Evolutionary conservation across 2,113 vertebrate species (phyloP).

Genomic region (Aspiorhynchus laticeps): DNA sequence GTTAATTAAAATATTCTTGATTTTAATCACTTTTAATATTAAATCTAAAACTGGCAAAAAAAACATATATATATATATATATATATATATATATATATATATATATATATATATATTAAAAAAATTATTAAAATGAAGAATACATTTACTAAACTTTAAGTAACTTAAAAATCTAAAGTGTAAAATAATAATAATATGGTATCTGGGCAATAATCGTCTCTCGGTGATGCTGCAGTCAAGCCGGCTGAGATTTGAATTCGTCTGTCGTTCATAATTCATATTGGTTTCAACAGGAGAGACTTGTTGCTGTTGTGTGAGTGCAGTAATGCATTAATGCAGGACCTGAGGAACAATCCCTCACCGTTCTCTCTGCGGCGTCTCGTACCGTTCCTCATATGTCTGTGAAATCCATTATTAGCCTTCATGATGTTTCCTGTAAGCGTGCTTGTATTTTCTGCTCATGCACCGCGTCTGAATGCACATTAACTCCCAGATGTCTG

Average conservation of each 20-base stretch:
- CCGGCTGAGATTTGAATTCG: not conserved
- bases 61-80: too few species aligned
- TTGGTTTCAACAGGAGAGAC: not conserved
- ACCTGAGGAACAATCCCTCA: not conserved
- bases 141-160: too few species aligned
- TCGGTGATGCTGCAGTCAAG: not conserved
- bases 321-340: not conserved
- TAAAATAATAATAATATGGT: too few species aligned
- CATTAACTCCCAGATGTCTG: not conserved
- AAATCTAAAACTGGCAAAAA: too few species aligned
- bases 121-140: too few species aligned
- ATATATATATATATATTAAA: too few species aligned
- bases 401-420: conserved; percentile 58
- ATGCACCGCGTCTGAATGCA: not conserved
- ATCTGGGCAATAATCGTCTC: not conserved
- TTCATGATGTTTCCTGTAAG: not conserved
- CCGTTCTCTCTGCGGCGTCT: not conserved
- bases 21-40: too few species aligned
- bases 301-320: not conserved
- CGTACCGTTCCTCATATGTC: not conserved
- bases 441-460: not conserved
- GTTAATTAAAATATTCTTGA: too few species aligned
- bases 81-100: too few species aligned
- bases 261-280: not conserved
- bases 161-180: too few species aligned